Percentiles rank a stretch among this genome's conserved stretches.
These are phyloP conservation scores for Acropora tenuis DNA, from an alignment of 64 coral and sea anemone species.

Conservation along the genomic window DNA sequence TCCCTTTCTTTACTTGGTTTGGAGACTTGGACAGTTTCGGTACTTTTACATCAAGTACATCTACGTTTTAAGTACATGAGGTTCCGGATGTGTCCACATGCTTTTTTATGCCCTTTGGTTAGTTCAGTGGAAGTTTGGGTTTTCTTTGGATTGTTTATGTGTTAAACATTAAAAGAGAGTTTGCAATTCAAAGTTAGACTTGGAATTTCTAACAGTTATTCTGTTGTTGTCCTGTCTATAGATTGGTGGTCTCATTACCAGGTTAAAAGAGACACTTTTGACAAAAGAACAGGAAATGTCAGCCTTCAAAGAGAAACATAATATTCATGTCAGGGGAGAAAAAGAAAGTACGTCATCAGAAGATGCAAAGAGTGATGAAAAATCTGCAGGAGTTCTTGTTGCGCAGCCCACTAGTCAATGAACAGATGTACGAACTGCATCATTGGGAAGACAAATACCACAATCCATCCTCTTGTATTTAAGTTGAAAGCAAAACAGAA, in stretches of 20 bases:
- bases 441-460: background rate
- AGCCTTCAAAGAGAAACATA: slow-evolving; percentile 68
- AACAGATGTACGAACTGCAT: background rate
- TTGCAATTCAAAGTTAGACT: too few relatives aligned
- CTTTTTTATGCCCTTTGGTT: too few relatives aligned
- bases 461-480: background rate
- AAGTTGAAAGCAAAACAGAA: background rate
- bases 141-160: too few relatives aligned
- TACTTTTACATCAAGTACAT: too few relatives aligned
- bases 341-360: slow-evolving; percentile 15
- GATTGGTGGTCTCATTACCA: slow-evolving; percentile 23
- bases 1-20: too few relatives aligned
- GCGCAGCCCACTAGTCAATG: slow-evolving; percentile 22
- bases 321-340: slow-evolving; percentile 63
- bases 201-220: too few relatives aligned
- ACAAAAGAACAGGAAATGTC: slow-evolving; percentile 62
- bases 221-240: background rate
- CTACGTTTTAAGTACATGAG: too few relatives aligned
- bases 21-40: too few relatives aligned
- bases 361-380: slow-evolving; percentile 27
- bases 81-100: too few relatives aligned
- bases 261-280: slow-evolving; percentile 21
- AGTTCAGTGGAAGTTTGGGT: too few relatives aligned
- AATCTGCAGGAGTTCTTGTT: slow-evolving; percentile 55
- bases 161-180: too few relatives aligned